Evolutionary conservation across 2,797 vertebrate species (phyloP), one percentile per base, ranked within the genome.

Genomic region (Peromyscus attwateri): DNA sequence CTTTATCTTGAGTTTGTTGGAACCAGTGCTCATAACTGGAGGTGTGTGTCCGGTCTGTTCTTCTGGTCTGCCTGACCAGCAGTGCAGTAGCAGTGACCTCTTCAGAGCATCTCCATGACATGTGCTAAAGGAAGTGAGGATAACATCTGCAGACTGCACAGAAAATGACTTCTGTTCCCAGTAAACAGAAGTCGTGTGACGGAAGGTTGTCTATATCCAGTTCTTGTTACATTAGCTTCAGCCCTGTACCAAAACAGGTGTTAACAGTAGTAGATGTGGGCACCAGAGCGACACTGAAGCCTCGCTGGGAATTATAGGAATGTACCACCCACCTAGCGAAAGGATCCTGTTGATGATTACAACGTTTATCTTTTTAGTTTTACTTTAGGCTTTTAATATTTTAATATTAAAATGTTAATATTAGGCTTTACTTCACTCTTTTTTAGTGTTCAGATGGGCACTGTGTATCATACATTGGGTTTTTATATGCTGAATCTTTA

Each of bases 1-100:
- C 13, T 64, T 96, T 96, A 90, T 92, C 68, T 85, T 88, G 66
- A 40, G 77, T 70, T 89, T 73, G 71, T 94, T 60, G 76, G 40
- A 92, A 76, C 87, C 71, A 57, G 31, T 71, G 49, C 43, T 95
- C 70, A 21, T 77, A 91, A 80, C 81, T 80, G 81, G 62, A 91
- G 84, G 75, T 34, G 25, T 94, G 37, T 64, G 14, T 95, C 85
- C 75, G 4, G 27, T 1, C 52, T 3, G 14, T 43, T 3, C 31
- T 37, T 29, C 49, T 87, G 81, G 40, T 87, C 64, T 77, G 43
- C 71, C 27, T 94, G 80, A 31, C n/a, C n/a, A 37, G 46, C 25
- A 81, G 5, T 10, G 21, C 1, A 73, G 68, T 62, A 84, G 52
- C 46, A 37, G 7, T 66, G 52, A 64, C 40, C 73, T 91, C 93